Percentiles rank a stretch among this genome's conserved stretches.
phyloP scores from a whole-genome alignment of 2,113 vertebrate genomes.

The Centropristis striata region DNA sequence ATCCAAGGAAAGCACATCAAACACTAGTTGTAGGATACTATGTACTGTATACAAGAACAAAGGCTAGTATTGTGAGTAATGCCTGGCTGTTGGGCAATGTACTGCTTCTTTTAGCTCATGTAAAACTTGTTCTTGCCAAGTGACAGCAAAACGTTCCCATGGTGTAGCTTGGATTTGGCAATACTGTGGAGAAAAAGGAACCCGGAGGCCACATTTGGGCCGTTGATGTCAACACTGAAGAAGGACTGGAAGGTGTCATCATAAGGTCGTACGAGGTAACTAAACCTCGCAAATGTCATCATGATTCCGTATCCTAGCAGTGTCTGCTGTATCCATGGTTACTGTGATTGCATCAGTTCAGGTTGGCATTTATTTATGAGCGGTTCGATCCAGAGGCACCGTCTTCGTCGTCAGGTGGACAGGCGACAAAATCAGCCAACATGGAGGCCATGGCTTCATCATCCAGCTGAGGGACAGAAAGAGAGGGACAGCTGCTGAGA shows the following conservation, averaged over 20 bases:
- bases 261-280: slow-evolving; percentile 12
- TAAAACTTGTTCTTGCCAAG: neutral
- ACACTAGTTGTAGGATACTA: slow-evolving; percentile 13
- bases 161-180: neutral
- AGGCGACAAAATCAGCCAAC: slow-evolving; percentile 93
- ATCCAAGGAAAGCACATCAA: slow-evolving; percentile 1
- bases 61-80: neutral
- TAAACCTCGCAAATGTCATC: slow-evolving; percentile 9
- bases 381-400: slow-evolving; percentile 66
- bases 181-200: neutral
- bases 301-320: slow-evolving; percentile 6
- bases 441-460: slow-evolving; percentile 90
- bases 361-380: slow-evolving; percentile 42
- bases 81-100: neutral
- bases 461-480: slow-evolving; percentile 70
- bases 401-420: slow-evolving; percentile 90
- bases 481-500: neutral
- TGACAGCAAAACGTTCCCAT: neutral
- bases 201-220: neutral
- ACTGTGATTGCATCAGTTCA: slow-evolving; percentile 7
- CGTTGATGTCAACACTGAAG: neutral
- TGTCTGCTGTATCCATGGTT: neutral
- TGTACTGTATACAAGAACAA: neutral
- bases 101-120: neutral
- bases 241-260: neutral